Conservation (phyloP, 2,113 vertebrate species). For the Saguinus midas region DNA sequence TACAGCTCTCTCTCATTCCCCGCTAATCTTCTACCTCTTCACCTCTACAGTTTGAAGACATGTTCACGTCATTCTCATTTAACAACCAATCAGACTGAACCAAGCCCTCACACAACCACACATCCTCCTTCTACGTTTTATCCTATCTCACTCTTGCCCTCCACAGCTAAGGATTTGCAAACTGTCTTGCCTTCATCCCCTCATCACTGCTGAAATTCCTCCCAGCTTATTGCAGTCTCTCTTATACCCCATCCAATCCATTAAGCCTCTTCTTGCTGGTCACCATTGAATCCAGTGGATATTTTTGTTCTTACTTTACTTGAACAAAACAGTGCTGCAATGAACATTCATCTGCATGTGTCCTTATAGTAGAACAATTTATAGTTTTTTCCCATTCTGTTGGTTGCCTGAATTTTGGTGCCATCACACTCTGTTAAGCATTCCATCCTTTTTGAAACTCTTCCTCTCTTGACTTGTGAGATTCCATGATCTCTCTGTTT, state of each 20-base stretch:
- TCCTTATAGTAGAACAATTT: no score
- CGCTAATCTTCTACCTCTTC: neutral
- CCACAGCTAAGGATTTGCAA: neutral
- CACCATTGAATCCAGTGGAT: neutral
- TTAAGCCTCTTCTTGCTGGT: neutral
- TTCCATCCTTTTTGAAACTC: neutral
- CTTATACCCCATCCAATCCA: neutral
- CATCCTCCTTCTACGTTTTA: no score
- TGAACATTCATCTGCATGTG: no score
- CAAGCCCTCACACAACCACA: neutral
- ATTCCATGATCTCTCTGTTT: neutral
- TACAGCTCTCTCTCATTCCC: neutral
- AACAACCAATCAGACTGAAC: neutral
- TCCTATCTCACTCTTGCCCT: neutral
- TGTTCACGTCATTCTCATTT: neutral
- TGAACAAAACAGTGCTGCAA: no score
- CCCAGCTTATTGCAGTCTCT: neutral
- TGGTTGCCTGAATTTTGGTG: neutral
- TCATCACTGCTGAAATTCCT: neutral
- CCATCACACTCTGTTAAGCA: neutral
- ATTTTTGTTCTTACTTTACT: neutral
- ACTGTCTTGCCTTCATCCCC: no score
- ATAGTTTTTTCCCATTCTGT: no score
- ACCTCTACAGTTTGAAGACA: neutral
- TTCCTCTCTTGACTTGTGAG: neutral